Evolutionary conservation across 2,797 vertebrate genomes (phyloP).

Genomic region (Ceryle rudis): DNA sequence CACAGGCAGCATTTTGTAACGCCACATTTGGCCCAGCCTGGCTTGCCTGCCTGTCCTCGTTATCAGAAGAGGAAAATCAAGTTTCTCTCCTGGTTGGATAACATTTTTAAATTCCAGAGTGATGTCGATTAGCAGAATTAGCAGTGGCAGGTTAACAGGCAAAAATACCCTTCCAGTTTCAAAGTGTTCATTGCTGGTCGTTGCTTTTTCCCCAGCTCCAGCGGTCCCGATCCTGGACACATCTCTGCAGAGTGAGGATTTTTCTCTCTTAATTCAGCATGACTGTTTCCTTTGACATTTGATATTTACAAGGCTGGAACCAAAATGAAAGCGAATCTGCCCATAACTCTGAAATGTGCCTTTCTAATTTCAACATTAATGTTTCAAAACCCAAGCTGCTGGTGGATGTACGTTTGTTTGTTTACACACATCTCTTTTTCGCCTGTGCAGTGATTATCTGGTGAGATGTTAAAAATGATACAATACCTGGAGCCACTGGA

Average conservation of each 20-base stretch:
- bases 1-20: neutral
- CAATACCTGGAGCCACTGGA: neutral
- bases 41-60: neutral
- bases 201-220: neutral
- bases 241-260: neutral
- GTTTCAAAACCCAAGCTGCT: conserved; percentile 39
- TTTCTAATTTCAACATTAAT: conserved; percentile 46
- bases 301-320: conserved; percentile 24
- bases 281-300: conserved; percentile 22
- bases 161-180: conserved; percentile 19
- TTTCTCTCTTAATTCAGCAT: neutral
- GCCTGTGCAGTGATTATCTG: neutral
- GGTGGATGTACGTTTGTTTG: neutral
- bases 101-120: conserved; percentile 51
- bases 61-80: conserved; percentile 62
- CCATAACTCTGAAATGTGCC: neutral
- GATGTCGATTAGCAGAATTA: conserved; percentile 59
- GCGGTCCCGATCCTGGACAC: fast-evolving
- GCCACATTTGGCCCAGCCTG: neutral
- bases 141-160: conserved; percentile 14
- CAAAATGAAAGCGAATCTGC: conserved; percentile 51
- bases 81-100: conserved; percentile 59
- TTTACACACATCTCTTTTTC: neutral
- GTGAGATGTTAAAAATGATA: neutral
- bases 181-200: neutral